phyloP scores from a whole-genome alignment of 1,140 invertebrate species.

The Caerostris extrusa region DNA sequence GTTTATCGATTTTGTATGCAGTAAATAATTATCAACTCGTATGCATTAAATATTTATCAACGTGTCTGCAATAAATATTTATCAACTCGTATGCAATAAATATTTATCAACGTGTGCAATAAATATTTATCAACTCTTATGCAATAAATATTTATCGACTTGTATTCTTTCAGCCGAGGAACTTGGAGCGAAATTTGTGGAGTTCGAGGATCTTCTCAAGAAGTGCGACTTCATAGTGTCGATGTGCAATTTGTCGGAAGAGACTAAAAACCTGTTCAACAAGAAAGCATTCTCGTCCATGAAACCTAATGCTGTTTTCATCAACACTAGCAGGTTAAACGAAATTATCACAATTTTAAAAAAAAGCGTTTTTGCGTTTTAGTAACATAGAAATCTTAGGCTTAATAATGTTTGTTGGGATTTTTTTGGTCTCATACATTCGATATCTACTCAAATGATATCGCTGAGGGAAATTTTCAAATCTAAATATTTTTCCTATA shows the following conservation, averaged over 20 bases:
- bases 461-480: no score
- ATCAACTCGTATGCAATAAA: background rate
- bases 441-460: no score
- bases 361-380: no score
- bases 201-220: conserved; percentile 86
- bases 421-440: no score
- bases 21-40: no score
- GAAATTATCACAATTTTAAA: no score
- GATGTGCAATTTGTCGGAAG: conserved; percentile 86
- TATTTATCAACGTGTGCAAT: background rate
- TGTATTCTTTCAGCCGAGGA: conserved; percentile 81
- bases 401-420: no score
- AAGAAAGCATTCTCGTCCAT: conserved; percentile 88
- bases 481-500: no score
- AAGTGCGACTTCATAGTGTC: conserved; percentile 91
- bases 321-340: conserved; percentile 88
- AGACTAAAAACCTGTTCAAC: conserved; percentile 90
- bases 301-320: conserved; percentile 91
- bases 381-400: no score
- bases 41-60: no score
- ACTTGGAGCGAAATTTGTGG: conserved; percentile 86
- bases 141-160: background rate
- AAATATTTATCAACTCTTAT: background rate
- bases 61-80: no score
- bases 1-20: no score